These are phyloP conservation scores for Bubalus kerabau DNA, from an alignment of 2,113 vertebrate species.

Conservation along the genomic window DNA sequence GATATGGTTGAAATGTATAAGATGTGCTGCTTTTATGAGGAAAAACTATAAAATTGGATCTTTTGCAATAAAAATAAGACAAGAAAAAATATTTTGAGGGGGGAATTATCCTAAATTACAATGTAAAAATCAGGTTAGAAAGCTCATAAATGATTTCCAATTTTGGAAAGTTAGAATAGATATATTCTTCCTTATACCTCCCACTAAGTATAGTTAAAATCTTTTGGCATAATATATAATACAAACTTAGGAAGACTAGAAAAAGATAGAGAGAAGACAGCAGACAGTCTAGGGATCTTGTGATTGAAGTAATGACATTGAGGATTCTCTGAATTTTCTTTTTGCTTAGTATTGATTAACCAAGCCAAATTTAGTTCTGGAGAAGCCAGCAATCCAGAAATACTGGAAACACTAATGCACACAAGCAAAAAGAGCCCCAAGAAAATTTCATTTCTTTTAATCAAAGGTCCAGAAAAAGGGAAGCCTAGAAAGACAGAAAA, in stretches of 20 bases:
- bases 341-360: background rate
- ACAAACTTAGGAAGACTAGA: background rate
- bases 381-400: background rate
- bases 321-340: background rate
- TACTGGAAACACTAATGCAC: background rate
- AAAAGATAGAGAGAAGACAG: background rate
- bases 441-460: background rate
- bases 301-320: background rate
- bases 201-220: background rate
- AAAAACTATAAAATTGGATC: background rate
- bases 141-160: background rate
- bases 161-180: background rate
- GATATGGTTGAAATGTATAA: background rate
- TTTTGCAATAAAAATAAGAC: background rate
- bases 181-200: background rate
- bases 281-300: background rate
- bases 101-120: background rate
- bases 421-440: background rate
- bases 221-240: background rate
- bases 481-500: background rate
- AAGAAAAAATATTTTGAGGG: background rate
- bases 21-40: background rate
- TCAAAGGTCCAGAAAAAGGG: background rate
- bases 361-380: background rate
- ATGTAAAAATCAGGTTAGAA: background rate